Conservation (phyloP, 2,888 invertebrate genomes). For the Byasa hedistus region DNA sequence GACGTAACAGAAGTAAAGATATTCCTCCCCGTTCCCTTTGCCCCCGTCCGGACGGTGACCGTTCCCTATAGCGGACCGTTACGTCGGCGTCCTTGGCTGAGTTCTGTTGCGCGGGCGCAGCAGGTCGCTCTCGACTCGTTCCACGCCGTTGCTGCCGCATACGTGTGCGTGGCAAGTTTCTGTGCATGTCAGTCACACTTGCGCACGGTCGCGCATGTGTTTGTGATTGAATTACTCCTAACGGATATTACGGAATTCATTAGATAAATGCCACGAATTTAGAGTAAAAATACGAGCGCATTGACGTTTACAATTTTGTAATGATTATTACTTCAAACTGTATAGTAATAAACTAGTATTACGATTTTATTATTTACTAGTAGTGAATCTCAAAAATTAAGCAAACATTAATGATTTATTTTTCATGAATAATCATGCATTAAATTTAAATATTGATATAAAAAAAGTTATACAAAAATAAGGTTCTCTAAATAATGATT, state of each 20-base stretch:
- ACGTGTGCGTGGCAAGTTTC: conserved; percentile 58
- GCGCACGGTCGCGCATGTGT: conserved; percentile 40
- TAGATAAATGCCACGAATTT: conserved; percentile 64
- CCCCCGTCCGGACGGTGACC: conserved; percentile 29
- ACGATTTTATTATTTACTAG: too few relatives aligned
- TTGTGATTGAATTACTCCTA: conserved; percentile 69
- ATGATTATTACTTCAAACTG: too few relatives aligned
- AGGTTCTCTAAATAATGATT: background rate
- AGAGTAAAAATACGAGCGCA: conserved; percentile 35
- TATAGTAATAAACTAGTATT: too few relatives aligned
- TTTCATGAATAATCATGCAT: background rate
- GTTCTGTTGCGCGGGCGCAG: conserved; percentile 70
- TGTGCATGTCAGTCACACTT: conserved; percentile 34
- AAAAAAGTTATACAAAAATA: background rate
- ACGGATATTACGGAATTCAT: conserved; percentile 77
- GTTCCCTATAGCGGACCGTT: conserved; percentile 58
- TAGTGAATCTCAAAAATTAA: background rate
- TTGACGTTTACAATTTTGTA: conserved; percentile 1
- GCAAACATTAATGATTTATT: background rate
- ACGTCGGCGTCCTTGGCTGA: conserved; percentile 79
- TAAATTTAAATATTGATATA: background rate
- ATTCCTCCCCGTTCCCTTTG: conserved; percentile 26
- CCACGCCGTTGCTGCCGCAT: conserved; percentile 60
- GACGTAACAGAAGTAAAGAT: conserved; percentile 47
- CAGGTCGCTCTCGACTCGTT: conserved; percentile 77